A percentile compares a stretch with the other conserved stretches of the same genome.
phyloP scores from a whole-genome alignment of 2,113 vertebrate species.

The Trematocara unimaculatum region DNA sequence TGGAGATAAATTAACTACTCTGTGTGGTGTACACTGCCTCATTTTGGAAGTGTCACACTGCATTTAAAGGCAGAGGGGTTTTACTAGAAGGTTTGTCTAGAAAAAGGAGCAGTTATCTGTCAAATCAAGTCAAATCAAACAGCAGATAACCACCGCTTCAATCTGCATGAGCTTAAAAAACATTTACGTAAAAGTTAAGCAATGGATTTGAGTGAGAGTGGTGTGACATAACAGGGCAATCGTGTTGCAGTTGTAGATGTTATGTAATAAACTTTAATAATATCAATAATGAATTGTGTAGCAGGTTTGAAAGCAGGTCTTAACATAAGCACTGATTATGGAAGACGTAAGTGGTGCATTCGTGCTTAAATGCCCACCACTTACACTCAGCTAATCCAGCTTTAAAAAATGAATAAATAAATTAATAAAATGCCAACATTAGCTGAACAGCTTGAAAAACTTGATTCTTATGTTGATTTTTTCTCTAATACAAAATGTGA shows the following conservation, averaged over 20 bases:
- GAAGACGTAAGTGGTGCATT: neutral
- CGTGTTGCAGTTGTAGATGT: neutral
- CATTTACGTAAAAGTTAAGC: accelerated
- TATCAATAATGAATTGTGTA: neutral
- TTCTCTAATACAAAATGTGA: neutral
- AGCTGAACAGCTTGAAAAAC: neutral
- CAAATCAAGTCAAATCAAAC: neutral
- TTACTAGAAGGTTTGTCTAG: neutral
- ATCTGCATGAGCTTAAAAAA: neutral
- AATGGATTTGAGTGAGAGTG: accelerated
- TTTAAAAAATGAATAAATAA: accelerated
- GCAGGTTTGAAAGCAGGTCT: neutral
- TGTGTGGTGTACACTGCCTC: neutral
- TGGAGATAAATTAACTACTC: neutral
- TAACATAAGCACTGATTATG: neutral
- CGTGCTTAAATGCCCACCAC: neutral
- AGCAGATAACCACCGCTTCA: neutral
- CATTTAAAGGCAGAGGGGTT: neutral
- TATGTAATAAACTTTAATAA: neutral
- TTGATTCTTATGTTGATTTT: neutral
- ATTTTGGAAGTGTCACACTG: neutral
- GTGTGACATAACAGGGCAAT: neutral
- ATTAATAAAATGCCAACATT: neutral
- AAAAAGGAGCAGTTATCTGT: neutral
- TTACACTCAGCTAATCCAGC: neutral